Base-by-base conservation (phyloP, 2,797 vertebrate genomes). In the Rallus crepitans region DNA sequence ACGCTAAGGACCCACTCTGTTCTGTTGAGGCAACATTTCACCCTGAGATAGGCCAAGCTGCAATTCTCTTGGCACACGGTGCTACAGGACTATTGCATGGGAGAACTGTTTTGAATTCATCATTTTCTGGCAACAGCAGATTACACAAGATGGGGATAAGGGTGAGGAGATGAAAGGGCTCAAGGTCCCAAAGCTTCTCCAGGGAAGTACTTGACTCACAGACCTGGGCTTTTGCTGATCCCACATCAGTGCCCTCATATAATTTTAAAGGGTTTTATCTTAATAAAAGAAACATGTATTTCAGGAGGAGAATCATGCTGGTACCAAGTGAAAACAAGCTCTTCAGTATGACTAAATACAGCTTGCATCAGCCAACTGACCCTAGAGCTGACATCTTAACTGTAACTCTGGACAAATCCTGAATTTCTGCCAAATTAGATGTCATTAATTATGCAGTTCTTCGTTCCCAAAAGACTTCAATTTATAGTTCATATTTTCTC, bases 111-210 rank as follows among this genome's bases (percentile, higher is more conserved):
- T 76, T 90, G 35, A 84, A 63, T 68, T 84, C 48, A 30, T 8
- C 31, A 25, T 55, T 76, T 89, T 76, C 86, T 92, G 78, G 45
- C 78, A 95, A 63, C 18, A 66, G 12, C 42, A 48, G 24, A 93
- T 95, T 94, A 73, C 90, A 87, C 71, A 92, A 82, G 52, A 86
- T 48, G 37, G 15, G 27, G 33, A 52, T 90, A 81, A 15, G 50
- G 65, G 47, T 82, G 42, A 88, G 30, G 8, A 93, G 64, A 82
- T 4, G 7, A 72, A 92, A 93, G 35, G 48, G 15, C 68, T 90
- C 68, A 71, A 52, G 39, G 21, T 82, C 37, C 53, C 68, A 63
- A 71, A 83, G 31, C 14, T 89, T 82, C 60, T 75, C 60, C 40
- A 61, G 20, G 21, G n/a, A 60, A 28, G 12, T 6, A 79, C 12